Base-by-base conservation (phyloP, 2,888 invertebrate species). In the Dolichomitus sp. region DNA sequence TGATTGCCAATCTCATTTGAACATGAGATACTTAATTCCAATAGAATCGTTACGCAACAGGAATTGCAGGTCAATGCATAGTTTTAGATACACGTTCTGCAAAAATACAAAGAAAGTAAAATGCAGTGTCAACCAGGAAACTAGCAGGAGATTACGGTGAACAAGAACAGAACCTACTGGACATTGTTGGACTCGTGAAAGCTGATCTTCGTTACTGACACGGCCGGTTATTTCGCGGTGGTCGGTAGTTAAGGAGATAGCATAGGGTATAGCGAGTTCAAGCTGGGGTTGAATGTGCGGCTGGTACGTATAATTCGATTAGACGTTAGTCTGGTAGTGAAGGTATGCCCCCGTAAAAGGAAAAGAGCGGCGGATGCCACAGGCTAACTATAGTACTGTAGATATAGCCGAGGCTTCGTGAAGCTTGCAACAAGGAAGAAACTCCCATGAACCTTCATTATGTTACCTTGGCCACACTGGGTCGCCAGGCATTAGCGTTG, bases 381-480 rank as follows among this genome's bases (percentile, higher is more conserved):
- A 45, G 63, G 66, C 54, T 72, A 48, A 69, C 74, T 59, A 61
- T 48, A 61, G 72, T 66, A 68, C 27, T 23, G 88, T 81, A 86
- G 86, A 85, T 88, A 89, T 87, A 88, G 50, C 42, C 48, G 27
- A 68, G 68, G 63, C 59, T 50, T 30, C 85, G 86, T 85, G 85
- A 86, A 85, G 84, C 76, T 75, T 81, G 84, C 70, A 69, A 84
- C 84, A 69, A 72, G 83, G 87, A 87, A 88, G 88, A 88, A 88
- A 83, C 63, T 73, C 86, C 89, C 91, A 90, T 91, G 92, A 92
- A 93, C 91, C 90, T 92, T 92, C 91, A 92, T 93, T 92, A 92
- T 90, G 90, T 92, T 92, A 91, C 89, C 89, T 90, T 87, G 70
- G 87, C 86, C 87, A 77, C 87, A 88, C 89, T 89, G 88, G 89